Percentiles rank a stretch among this genome's conserved stretches.
Conservation (phyloP, 23 tunicate species). For the Oikopleura albicans region DNA sequence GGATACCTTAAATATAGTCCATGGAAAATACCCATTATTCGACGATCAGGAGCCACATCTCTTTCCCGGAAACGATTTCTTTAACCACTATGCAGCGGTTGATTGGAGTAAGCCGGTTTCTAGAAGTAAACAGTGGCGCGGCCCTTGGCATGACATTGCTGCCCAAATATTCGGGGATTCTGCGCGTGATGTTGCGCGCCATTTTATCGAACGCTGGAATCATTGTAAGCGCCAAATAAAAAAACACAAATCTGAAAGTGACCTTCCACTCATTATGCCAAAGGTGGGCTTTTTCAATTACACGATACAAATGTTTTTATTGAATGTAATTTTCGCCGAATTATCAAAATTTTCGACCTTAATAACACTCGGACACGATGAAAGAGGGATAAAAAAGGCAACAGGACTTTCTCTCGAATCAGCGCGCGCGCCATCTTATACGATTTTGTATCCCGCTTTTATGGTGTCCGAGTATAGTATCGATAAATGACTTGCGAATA, state of each 20-base stretch:
- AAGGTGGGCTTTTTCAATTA: not conserved
- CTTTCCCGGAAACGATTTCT: not conserved
- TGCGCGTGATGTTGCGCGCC: conserved; percentile 82
- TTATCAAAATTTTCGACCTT: no score
- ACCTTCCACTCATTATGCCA: not conserved
- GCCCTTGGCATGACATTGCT: conserved; percentile 96
- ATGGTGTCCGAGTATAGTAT: no score
- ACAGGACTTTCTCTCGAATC: no score
- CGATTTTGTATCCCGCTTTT: no score
- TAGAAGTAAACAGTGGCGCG: no score
- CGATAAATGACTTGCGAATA: no score
- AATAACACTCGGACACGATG: no score
- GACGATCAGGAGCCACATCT: not conserved
- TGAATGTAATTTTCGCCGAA: no score
- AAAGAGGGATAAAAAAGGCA: no score
- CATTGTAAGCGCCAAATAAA: conserved; percentile 30
- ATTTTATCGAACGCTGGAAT: conserved; percentile 93
- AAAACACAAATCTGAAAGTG: not conserved
- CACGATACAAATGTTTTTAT: not conserved
- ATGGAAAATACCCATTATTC: not conserved
- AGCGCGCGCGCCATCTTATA: no score
- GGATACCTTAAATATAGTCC: no score
- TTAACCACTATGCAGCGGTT: not conserved
- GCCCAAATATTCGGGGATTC: conserved; percentile 69
- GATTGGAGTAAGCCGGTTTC: not conserved